Percentiles rank a stretch among this genome's conserved stretches.
phyloP scores from a whole-genome alignment of 2,888 invertebrate genomes.

The Campoplex capitator region DNA sequence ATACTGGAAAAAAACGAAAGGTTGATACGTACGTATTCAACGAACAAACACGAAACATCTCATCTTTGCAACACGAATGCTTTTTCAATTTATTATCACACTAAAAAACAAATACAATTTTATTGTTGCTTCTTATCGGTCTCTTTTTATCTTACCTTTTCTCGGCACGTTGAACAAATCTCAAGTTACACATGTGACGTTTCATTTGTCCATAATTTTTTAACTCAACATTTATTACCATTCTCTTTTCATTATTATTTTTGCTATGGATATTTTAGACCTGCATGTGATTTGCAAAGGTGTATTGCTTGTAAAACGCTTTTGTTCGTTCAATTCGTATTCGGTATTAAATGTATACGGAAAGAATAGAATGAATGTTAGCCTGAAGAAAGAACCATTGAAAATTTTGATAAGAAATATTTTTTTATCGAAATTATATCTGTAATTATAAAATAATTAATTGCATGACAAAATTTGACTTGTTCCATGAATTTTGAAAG shows the following conservation, averaged over 20 bases:
- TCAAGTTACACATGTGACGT: too few relatives aligned
- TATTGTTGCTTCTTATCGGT: neutral
- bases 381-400: neutral
- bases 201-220: too few relatives aligned
- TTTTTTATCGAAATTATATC: neutral
- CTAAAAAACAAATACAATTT: neutral
- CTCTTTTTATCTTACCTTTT: neutral
- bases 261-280: neutral
- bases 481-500: too few relatives aligned
- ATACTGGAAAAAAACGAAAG: constrained; percentile 55
- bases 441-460: neutral
- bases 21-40: constrained; percentile 50
- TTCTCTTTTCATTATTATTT: neutral
- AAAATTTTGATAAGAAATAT: neutral
- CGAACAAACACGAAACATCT: constrained; percentile 28
- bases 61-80: constrained; percentile 7
- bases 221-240: neutral
- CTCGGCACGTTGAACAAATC: too few relatives aligned
- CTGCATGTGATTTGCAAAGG: neutral
- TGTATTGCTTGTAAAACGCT: neutral
- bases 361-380: neutral
- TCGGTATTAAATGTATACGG: neutral
- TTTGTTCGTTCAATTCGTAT: constrained; percentile 48
- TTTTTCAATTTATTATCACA: constrained; percentile 3
- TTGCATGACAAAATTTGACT: neutral